Base-by-base conservation (phyloP, 2,797 vertebrate species). In the Helarctos malayanus region DNA sequence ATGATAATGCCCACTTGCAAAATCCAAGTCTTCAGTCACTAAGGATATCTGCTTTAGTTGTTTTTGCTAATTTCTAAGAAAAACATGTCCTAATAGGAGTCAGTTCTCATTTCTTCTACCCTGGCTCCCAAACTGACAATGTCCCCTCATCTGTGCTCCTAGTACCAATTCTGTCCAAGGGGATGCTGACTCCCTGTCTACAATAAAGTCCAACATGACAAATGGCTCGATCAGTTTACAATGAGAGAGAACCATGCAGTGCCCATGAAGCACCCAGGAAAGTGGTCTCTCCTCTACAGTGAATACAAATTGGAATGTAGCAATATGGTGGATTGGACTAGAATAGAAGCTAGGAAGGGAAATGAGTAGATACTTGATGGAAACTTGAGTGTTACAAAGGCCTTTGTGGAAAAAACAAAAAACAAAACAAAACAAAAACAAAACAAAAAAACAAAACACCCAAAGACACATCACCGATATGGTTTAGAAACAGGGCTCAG, bases 101-200 rank as follows among this genome's bases (percentile, higher is more conserved):
- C 18, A 49, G 4, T 79, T 79, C 29, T 79, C 18, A 23, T 85
- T 89, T 41, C 32, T 83, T 49, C n/a, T 88, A 47, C 25, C 0
- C 23, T 52, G 2, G 14, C 35, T n/a, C 15, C 41, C 84, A 54
- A 35, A 3, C 7, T 54, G 5, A 73, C n/a, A 81, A 54, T 29
- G n/a, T 4, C 15, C 27, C 5, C n/a, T 82, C 1, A 25, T 16
- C 19, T 3, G 3, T 41, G 13, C 1, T 19, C 11, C 13, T n/a
- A 41, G 1, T 35, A 35, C 7, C 12, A 27, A 1, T 11, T 32
- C 13, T 15, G 2, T 38, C 3, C 57, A 35, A 35, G 0, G 7
- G 57, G 27, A 57, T 38, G 11, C 0, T 57, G 19, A 90, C 2
- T 32, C 4, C 3, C 4, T n/a, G 3, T 59, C 38, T 16, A 56